Evolutionary conservation across 2,888 invertebrate species (phyloP).

Genomic region (Dynastes maya): DNA sequence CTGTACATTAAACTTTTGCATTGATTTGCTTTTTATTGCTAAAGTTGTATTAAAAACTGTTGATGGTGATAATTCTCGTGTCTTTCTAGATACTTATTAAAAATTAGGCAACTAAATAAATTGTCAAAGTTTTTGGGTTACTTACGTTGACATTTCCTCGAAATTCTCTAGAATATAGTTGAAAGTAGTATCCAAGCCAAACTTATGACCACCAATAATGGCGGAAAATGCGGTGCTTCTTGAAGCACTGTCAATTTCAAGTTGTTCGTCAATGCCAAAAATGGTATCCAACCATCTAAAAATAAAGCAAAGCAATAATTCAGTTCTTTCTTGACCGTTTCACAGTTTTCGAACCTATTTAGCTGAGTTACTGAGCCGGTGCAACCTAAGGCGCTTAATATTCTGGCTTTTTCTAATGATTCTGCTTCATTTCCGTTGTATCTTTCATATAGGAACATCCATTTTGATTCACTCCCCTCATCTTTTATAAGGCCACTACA

Average conservation of each 20-base stretch:
- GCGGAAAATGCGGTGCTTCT: constrained; percentile 35
- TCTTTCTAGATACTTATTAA: background rate
- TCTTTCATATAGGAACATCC: constrained; percentile 15
- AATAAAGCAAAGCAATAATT: background rate
- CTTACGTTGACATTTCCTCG: background rate
- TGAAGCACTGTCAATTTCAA: background rate
- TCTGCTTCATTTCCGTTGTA: constrained; percentile 30
- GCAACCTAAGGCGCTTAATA: constrained; percentile 79
- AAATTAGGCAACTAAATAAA: background rate
- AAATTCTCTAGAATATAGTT: constrained; percentile 59
- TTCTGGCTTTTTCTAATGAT: constrained; percentile 74
- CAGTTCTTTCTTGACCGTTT: background rate
- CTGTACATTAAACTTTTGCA: too few relatives aligned
- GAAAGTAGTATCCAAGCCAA: constrained; percentile 59
- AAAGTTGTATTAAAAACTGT: too few relatives aligned
- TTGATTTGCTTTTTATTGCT: too few relatives aligned
- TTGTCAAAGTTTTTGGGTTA: background rate
- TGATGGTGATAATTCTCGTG: too few relatives aligned
- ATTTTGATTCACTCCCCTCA: constrained; percentile 65
- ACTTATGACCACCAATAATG: constrained; percentile 54
- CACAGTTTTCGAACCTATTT: constrained; percentile 66
- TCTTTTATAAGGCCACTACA: constrained; percentile 75
- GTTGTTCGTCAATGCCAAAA: background rate
- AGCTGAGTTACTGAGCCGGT: constrained; percentile 73
- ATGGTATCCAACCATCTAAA: constrained; percentile 31